Base-by-base conservation (phyloP, 2,113 vertebrate genomes). In the Hemicordylus capensis region DNA sequence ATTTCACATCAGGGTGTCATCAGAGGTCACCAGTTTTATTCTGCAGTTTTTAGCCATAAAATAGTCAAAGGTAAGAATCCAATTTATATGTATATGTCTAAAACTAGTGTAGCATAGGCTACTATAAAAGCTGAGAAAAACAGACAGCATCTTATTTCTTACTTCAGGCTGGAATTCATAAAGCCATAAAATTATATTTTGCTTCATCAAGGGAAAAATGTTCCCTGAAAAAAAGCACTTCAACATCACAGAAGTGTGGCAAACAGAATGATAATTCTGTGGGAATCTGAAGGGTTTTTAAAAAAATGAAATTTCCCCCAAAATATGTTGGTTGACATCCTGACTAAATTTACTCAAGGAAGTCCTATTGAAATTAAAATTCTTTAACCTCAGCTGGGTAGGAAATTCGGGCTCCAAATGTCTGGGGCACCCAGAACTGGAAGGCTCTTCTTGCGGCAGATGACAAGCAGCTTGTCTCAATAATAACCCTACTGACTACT, bases 1-100 rank as follows among this genome's bases (percentile, higher is more conserved):
- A 73, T 88, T 88, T 61, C 84, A 89, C 83, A 76, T 24, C 7
- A 8, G 64, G 61, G 83, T n/a, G n/a, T 73, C 28, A n/a, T 48
- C 80, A 59, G 63, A 87, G 64, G 59, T 88, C 54, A 76, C 9
- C 48, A 66, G 20, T 78, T 86, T 63, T 64, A 75, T 85, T 79
- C 81, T 86, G 76, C 39, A 56, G 14, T 37, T 74, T 89, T 75
- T 77, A 90, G 54, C 4, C n/a, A 37, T 63, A 12, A 59, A 85
- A 4, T 7, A 80, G 20, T 26, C 26, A 89, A 83, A 44, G 8
- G 10, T 74, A 19, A 88, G 28, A 77, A 77, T 84, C 37, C 63
- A 69, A 44, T 69, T 69, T 77, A 84, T 84, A 76, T 64, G 44
- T 51, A 67, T 66, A 51, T 28, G 10, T 76, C 24, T 76, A 54